Percentiles rank a stretch among this genome's conserved stretches.
These are phyloP conservation scores for Sepiola atlantica DNA, from an alignment of 2,888 invertebrate species.

Conservation along the genomic window DNA sequence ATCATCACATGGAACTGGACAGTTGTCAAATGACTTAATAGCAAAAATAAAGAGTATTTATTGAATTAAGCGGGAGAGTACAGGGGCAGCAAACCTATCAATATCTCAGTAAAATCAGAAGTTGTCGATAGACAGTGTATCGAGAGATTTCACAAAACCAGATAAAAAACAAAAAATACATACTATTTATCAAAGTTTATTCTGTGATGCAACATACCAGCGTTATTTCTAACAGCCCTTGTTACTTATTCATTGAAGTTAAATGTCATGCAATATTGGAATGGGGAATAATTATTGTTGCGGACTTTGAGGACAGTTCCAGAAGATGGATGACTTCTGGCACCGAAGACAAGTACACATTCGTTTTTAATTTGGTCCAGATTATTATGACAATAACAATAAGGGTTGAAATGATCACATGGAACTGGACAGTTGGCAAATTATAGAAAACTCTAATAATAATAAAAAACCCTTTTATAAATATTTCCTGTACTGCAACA, in stretches of 20 bases:
- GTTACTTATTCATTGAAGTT: background rate
- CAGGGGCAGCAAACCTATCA: too few species aligned
- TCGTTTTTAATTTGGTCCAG: background rate
- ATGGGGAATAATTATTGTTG: background rate
- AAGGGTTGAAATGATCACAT: background rate
- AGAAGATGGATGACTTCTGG: background rate
- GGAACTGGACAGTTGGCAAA: background rate
- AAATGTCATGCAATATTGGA: background rate
- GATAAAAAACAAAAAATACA: slow-evolving; percentile 51
- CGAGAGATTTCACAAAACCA: too few species aligned
- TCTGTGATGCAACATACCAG: slow-evolving; percentile 99
- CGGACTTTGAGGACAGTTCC: slow-evolving; percentile 2
- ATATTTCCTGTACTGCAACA: too few species aligned
- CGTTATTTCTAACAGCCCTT: too few species aligned
- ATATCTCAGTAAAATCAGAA: too few species aligned
- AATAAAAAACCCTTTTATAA: too few species aligned
- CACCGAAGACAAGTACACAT: background rate
- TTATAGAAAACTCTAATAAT: too few species aligned
- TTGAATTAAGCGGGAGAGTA: too few species aligned
- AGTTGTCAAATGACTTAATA: background rate
- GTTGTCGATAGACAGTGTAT: too few species aligned
- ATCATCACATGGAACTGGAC: slow-evolving; percentile 38
- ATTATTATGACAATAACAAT: background rate
- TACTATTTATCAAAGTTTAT: slow-evolving; percentile 99
- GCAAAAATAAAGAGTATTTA: too few species aligned